A percentile compares a stretch with the other conserved stretches of the same genome.
Conservation (phyloP, 2,888 invertebrate genomes). For the Schrankia costaestrigalis region DNA sequence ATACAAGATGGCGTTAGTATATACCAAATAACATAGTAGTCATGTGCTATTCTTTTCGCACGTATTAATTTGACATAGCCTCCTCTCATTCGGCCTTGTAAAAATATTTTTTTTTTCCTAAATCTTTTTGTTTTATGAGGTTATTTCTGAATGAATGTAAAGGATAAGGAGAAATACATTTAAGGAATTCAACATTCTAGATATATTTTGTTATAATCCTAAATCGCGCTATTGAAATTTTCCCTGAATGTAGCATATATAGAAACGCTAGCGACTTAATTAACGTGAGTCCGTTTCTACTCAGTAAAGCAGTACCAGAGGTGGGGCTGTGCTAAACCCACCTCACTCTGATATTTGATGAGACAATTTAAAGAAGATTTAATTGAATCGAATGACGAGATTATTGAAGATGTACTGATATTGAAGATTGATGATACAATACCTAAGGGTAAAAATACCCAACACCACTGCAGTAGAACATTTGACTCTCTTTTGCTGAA, state of each 20-base stretch:
- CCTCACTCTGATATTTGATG: slow-evolving; percentile 19
- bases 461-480: slow-evolving; percentile 55
- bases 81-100: background rate
- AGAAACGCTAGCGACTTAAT: rapidly evolving
- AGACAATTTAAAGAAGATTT: no score
- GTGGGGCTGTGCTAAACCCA: slow-evolving; percentile 45
- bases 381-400: no score
- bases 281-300: slow-evolving; percentile 60
- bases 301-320: slow-evolving; percentile 49
- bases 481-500: slow-evolving; percentile 45
- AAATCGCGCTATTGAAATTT: slow-evolving; percentile 40
- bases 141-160: no score
- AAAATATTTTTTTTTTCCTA: no score
- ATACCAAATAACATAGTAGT: background rate
- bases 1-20: slow-evolving; percentile 33
- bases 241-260: slow-evolving; percentile 11
- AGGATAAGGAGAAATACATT: background rate
- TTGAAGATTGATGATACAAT: slow-evolving; percentile 19
- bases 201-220: slow-evolving; percentile 13
- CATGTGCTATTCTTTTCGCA: slow-evolving; percentile 19
- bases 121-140: no score
- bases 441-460: slow-evolving; percentile 27
- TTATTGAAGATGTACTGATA: no score
- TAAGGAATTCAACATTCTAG: no score
- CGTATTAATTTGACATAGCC: background rate